phyloP scores from a whole-genome alignment of 2,888 invertebrate species.

The Formica aserva region DNA sequence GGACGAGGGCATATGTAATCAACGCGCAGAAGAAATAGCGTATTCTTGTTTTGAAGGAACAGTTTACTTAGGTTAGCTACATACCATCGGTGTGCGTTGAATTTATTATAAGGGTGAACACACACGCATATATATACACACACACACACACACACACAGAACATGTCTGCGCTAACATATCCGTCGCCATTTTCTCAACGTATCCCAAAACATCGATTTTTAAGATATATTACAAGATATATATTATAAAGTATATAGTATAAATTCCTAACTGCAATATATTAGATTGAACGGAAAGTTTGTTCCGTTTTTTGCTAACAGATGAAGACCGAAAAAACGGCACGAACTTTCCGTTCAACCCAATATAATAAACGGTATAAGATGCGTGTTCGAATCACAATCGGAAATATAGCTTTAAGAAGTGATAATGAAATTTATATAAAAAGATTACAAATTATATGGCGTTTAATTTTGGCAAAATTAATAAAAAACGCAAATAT shows the following conservation, averaged over 20 bases:
- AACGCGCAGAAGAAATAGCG: constrained; percentile 33
- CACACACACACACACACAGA: not conserved
- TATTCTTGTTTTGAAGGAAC: constrained; percentile 36
- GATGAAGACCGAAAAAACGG: too few relatives aligned
- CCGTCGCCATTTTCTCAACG: constrained; percentile 29
- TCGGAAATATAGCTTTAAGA: not conserved
- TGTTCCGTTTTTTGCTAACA: too few relatives aligned
- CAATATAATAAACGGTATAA: not conserved
- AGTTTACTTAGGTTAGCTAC: constrained; percentile 18
- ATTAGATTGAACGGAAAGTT: too few relatives aligned
- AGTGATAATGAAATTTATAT: not conserved
- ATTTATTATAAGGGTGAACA: constrained; percentile 45
- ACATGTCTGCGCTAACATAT: constrained; percentile 36
- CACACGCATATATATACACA: too few relatives aligned
- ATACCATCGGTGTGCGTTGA: not conserved
- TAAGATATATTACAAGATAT: not conserved
- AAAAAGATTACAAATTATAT: not conserved
- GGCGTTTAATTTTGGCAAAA: not conserved
- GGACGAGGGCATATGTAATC: constrained; percentile 35
- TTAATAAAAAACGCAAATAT: not conserved
- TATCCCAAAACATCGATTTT: constrained; percentile 39
- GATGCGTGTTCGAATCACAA: not conserved
- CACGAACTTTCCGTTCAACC: too few relatives aligned
- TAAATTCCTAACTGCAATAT: not conserved
- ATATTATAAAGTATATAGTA: not conserved